Evolutionary conservation across 2,888 invertebrate species (phyloP), one percentile per base, ranked within the genome.

Genomic region (Meganola albula): DNA sequence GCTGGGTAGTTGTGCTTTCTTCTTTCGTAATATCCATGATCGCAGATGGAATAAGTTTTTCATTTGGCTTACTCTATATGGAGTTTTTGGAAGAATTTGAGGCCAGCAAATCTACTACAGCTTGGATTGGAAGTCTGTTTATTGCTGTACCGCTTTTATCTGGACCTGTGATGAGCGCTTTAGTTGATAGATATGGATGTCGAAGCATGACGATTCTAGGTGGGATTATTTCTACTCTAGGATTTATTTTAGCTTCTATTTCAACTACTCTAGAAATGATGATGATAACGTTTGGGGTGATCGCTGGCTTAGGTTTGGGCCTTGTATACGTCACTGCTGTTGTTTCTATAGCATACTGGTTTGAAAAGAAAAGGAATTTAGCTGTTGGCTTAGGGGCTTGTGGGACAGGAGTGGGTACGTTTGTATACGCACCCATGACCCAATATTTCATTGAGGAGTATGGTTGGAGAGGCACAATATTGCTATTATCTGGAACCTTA

Each of bases 31-130:
- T 96, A 35, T 96, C 96, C 10, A 90, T 96, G 82, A 93, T 98
- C 27, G 95, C 96, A 21, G 98, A 98, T 72, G 98, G 98, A 0
- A 91, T 97, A 34, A 95, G 95, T 29, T 96, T 97, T 70, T 95
- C 96, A 1, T 97, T 97, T 69, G 98, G 98, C 0, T 84, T 97
- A 10, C 87, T 98, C 5, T 96, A 93, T 63, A 92, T 93, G 1
- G 92, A 96, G 58, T 92, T 97, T 56, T 80, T 95, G 25, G 87
- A 90, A 26, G 92, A 94, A 59, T 98, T 96, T 66, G 82, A 89
- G 34, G 92, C 93, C 14, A 92, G 92, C 23, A 94, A 94, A 56
- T 91, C 94, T 3, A 93, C 92, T 25, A 97, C 97, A 0, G 93
- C 97, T 1, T 93, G 95, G 93, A 93, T 97, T 39, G 96, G 96